These are phyloP conservation scores for Oncorhynchus masou DNA, from an alignment of 2,113 vertebrate species.

Conservation along the genomic window DNA sequence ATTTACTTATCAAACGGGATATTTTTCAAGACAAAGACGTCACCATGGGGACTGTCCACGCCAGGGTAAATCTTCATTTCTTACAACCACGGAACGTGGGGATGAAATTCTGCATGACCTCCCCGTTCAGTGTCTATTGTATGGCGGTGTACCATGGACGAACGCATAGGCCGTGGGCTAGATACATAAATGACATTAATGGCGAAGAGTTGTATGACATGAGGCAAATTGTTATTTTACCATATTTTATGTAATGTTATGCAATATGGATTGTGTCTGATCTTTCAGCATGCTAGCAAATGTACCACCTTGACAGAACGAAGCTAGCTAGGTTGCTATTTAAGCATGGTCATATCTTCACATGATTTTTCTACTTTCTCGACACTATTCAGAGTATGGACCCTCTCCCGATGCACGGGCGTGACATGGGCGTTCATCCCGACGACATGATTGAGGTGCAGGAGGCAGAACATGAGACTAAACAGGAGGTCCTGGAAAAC, in stretches of 20 bases:
- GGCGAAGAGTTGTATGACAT: too few relatives aligned
- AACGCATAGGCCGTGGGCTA: neutral
- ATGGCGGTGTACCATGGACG: neutral
- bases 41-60: conserved; percentile 87
- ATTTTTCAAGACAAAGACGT: neutral
- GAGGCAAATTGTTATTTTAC: too few relatives aligned
- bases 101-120: conserved; percentile 61
- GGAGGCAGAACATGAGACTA: conserved; percentile 84
- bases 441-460: conserved; percentile 83
- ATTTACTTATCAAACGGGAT: conserved; percentile 2
- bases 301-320: too few relatives aligned
- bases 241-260: too few relatives aligned
- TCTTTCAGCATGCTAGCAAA: too few relatives aligned
- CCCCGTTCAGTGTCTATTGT: conserved; percentile 23
- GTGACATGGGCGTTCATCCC: conserved; percentile 79
- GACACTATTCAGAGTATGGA: conserved; percentile 82
- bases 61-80: conserved; percentile 74
- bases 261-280: too few relatives aligned
- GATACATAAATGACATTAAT: too few relatives aligned
- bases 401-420: conserved; percentile 83
- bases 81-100: neutral
- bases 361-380: too few relatives aligned
- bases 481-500: conserved; percentile 93
- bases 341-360: too few relatives aligned
- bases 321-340: too few relatives aligned